Evolutionary conservation across 2,797 vertebrate genomes (phyloP).

Genomic region (Esox lucius): DNA sequence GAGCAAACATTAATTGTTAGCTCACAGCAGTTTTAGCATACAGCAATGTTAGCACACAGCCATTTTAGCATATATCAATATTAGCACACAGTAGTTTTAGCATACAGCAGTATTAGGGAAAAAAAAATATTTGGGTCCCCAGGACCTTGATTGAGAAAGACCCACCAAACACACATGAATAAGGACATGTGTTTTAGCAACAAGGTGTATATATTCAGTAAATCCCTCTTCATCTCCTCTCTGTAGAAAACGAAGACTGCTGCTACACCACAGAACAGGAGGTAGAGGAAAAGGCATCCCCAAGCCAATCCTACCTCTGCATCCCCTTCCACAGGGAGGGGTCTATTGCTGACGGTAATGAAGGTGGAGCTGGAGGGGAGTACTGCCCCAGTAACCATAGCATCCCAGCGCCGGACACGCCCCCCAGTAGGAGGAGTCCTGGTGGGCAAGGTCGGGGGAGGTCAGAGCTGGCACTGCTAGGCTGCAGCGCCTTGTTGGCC

Average conservation of each 20-base stretch:
- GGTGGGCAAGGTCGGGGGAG: constrained; percentile 75
- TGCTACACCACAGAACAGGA: constrained; percentile 79
- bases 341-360: constrained; percentile 74
- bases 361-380: constrained; percentile 60
- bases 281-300: constrained; percentile 70
- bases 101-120: too few relatives aligned
- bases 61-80: too few relatives aligned
- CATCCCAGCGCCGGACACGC: constrained; percentile 71
- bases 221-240: neutral
- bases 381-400: constrained; percentile 75
- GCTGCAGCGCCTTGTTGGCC: constrained; percentile 89
- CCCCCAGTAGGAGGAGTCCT: constrained; percentile 83
- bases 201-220: neutral
- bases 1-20: too few relatives aligned
- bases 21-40: too few relatives aligned
- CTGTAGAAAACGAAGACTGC: constrained; percentile 87
- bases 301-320: constrained; percentile 93
- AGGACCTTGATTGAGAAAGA: too few relatives aligned
- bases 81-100: too few relatives aligned
- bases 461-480: constrained; percentile 87
- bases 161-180: neutral
- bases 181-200: neutral
- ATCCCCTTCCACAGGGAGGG: constrained; percentile 89
- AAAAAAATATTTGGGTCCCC: too few relatives aligned
- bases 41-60: too few relatives aligned